These are phyloP conservation scores for Phoebastria nigripes DNA, from an alignment of 2,797 vertebrate genomes.

Conservation along the genomic window DNA sequence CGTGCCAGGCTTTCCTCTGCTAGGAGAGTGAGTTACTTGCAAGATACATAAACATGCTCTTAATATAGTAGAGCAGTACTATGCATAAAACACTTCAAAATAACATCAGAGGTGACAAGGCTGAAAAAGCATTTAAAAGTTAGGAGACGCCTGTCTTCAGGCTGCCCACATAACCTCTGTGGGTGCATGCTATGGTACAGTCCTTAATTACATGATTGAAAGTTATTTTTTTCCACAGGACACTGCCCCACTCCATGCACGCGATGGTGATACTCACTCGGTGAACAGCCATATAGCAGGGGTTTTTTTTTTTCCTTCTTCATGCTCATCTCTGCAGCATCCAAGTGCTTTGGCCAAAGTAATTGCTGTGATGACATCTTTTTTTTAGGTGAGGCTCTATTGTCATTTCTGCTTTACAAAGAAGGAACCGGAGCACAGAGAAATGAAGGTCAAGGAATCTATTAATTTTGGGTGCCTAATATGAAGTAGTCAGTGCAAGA, in stretches of 20 bases:
- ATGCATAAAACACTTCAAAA: background rate
- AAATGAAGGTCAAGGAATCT: background rate
- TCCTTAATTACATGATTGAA: background rate
- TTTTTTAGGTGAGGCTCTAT: background rate
- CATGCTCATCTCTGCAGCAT: background rate
- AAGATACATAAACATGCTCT: fast-evolving
- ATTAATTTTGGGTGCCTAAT: background rate
- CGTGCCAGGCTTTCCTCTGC: background rate
- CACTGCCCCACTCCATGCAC: fast-evolving
- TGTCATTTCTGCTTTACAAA: background rate
- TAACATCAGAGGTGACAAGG: background rate
- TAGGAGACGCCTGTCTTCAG: background rate
- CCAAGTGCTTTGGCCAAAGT: background rate
- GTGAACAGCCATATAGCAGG: background rate
- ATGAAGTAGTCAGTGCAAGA: background rate
- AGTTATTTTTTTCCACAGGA: background rate
- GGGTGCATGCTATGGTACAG: background rate
- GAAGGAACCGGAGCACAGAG: background rate
- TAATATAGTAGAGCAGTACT: background rate
- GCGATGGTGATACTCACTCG: background rate
- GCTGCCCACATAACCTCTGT: background rate
- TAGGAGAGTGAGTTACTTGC: background rate
- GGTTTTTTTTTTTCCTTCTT: background rate
- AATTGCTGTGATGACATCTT: background rate
- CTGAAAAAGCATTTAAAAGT: background rate